A percentile compares a stretch with the other conserved stretches of the same genome.
Evolutionary conservation across 2,888 invertebrate genomes (phyloP).

Genomic region (Camptogramma bilineatum): DNA sequence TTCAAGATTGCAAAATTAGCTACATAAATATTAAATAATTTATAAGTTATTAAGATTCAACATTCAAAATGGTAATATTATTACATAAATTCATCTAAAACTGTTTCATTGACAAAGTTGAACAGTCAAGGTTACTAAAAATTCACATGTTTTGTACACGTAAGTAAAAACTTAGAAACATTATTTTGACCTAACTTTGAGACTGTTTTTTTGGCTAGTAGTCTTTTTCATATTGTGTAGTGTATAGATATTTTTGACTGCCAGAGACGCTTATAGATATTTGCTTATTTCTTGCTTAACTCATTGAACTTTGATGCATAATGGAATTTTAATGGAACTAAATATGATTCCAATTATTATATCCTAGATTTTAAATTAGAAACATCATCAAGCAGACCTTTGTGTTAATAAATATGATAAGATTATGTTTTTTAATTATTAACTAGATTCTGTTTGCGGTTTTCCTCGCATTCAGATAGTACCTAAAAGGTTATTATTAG

Average conservation of each 20-base stretch:
- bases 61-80: not conserved
- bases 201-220: not conserved
- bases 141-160: not conserved
- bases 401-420: not conserved
- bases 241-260: not conserved
- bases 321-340: not conserved
- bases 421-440: not conserved
- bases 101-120: not conserved
- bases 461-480: no score
- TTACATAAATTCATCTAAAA: not conserved
- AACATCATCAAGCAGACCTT: not conserved
- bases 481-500: no score
- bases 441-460: not conserved
- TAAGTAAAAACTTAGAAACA: not conserved
- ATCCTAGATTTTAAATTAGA: constrained; percentile 17
- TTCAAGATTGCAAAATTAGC: not conserved
- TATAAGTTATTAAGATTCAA: not conserved
- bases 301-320: constrained; percentile 3
- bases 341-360: constrained; percentile 10
- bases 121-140: not conserved
- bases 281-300: not conserved
- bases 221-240: not conserved
- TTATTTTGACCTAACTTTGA: no score
- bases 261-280: not conserved
- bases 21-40: not conserved